Evolutionary conservation across 2,888 invertebrate genomes (phyloP).

Genomic region (Pilophorus perplexus): DNA sequence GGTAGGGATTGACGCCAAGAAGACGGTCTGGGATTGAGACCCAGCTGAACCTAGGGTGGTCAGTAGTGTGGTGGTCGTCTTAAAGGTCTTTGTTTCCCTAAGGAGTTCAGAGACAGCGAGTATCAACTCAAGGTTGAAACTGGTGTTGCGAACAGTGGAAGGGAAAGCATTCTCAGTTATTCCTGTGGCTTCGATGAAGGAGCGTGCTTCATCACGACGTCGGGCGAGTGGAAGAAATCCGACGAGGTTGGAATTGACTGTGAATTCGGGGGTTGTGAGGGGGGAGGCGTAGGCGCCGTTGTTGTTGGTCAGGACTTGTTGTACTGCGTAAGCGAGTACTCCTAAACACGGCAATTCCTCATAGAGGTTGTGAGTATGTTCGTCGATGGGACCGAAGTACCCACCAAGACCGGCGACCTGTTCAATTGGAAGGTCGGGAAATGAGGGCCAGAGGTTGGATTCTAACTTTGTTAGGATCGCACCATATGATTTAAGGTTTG

Average conservation of each 20-base stretch:
- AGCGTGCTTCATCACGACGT: conserved; percentile 1
- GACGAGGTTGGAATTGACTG: not conserved
- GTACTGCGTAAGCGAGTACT: conserved; percentile 21
- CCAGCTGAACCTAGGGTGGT: conserved; percentile 27
- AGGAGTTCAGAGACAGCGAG: conserved; percentile 22
- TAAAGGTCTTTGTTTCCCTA: not conserved
- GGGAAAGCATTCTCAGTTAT: conserved; percentile 25
- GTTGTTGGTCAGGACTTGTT: conserved; percentile 1
- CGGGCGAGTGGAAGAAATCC: conserved; percentile 22
- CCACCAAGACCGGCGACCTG: not conserved
- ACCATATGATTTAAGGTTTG: conserved; percentile 30
- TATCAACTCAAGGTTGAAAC: conserved; percentile 16
- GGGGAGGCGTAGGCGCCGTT: conserved; percentile 21
- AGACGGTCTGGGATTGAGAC: conserved; percentile 29
- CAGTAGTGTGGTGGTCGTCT: conserved; percentile 1
- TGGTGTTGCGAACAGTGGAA: not conserved
- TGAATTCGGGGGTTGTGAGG: not conserved
- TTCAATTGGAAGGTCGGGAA: conserved; percentile 6
- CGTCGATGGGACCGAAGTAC: conserved; percentile 6
- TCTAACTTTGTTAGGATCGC: conserved; percentile 23
- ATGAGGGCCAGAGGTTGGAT: conserved; percentile 30
- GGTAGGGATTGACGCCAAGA: not conserved
- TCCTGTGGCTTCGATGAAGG: not conserved
- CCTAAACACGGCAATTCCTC: conserved; percentile 33
- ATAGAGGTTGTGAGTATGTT: conserved; percentile 29